These are phyloP conservation scores for Podargus strigoides DNA, from an alignment of 2,797 vertebrate species.

Conservation along the genomic window DNA sequence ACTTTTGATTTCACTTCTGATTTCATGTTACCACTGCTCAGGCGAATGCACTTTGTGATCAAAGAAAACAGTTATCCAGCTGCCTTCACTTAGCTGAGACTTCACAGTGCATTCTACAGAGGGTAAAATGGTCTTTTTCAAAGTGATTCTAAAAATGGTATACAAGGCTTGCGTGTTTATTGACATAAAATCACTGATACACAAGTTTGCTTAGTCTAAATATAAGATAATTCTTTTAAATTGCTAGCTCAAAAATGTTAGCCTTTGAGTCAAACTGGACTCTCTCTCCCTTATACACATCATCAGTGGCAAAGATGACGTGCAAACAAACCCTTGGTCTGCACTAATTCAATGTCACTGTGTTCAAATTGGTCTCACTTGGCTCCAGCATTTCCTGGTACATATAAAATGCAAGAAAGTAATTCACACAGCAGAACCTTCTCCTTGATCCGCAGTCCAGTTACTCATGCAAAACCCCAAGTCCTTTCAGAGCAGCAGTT, in stretches of 20 bases:
- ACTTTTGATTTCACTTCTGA: neutral
- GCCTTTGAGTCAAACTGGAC: neutral
- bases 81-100: neutral
- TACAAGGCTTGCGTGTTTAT: neutral
- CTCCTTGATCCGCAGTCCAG: neutral
- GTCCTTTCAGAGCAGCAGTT: neutral
- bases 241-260: neutral
- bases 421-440: neutral
- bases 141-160: neutral
- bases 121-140: neutral
- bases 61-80: neutral
- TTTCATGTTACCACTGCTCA: neutral
- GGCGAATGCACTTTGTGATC: neutral
- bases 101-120: neutral
- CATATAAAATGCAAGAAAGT: neutral
- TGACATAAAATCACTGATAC: neutral
- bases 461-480: neutral
- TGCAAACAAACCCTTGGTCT: neutral
- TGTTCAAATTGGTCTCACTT: neutral
- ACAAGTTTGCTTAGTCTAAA: conserved; percentile 32
- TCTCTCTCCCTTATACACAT: neutral
- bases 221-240: neutral
- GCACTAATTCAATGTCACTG: rapidly evolving
- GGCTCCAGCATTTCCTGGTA: neutral
- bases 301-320: neutral